Base-by-base conservation (phyloP, 2,113 vertebrate genomes). In the Rhinoptilus africanus region DNA sequence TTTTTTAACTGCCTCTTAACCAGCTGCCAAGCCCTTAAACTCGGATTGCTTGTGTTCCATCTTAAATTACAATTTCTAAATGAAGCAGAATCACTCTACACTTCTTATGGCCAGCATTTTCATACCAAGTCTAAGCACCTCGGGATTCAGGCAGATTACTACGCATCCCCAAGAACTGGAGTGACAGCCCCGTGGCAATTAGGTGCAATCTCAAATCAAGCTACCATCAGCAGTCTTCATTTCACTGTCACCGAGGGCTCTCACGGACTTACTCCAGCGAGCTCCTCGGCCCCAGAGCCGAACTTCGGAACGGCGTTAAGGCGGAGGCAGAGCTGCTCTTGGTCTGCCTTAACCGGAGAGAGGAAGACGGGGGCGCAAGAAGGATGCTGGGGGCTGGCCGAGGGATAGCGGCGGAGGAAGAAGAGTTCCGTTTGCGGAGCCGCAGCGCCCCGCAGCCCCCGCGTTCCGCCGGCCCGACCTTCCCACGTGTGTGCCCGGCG, bases 381-480 rank as follows among this genome's bases (percentile, higher is more conserved):
- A 78, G 57, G 69, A 17, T 10, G 32, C 56, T 21, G 51, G 20
- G 13, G 10, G 4, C 24, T 16, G 37, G 5, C 10, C 8, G 6
- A 50, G 34, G 28, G 14, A 11, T 0, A 50, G 14, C 26, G 15
- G 24, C 9, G 17, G 1, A 1, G 6, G 12, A 1, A 27, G 4
- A 23, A 19, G 53, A 54, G 76, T 21, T 28, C 14, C 39, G 10
- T 2, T 1, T 9, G 30, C 5, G 9, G 22, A 30, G n/a, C 28
- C 3, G 37, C 68, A 45, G 37, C 80, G 32, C 39, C 37, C 35
- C 1, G 10, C 39, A 24, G 4, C 14, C 41, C 53, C 0, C 1
- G 43, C 6, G 3, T 16, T 48, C 26, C 8, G 47, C 28, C 32
- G 21, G 17, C 32, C n/a, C 3, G 16, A 12, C 14, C 13, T 39